Base-by-base conservation (phyloP, 2,888 invertebrate species). In the Acanthoscelides obtectus region DNA sequence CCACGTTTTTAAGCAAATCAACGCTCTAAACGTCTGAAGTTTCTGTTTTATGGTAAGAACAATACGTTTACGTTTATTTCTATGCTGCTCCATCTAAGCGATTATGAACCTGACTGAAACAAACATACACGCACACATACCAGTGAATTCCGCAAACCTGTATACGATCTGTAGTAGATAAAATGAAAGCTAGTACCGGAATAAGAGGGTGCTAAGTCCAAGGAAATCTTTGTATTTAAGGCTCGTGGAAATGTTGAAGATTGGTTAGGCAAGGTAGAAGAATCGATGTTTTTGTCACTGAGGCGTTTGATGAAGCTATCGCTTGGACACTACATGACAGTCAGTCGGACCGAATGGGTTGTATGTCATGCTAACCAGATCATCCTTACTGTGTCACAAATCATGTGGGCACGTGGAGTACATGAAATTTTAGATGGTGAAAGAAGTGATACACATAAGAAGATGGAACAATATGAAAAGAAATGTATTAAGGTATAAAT, bases 191-290 rank as follows among this genome's bases (percentile, higher is more conserved):
- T n/a, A n/a, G n/a, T n/a, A n/a, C n/a, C n/a, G n/a, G n/a, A n/a
- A n/a, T n/a, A n/a, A n/a, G n/a, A n/a, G n/a, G n/a, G n/a, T n/a
- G n/a, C n/a, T n/a, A n/a, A n/a, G n/a, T n/a, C n/a, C n/a, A n/a
- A n/a, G n/a, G n/a, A n/a, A n/a, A 63, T 12, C 19, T 63, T 63
- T 63, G 63, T 6, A 21, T 65, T 70, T 4, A 20, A 74, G 73
- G 76, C 76, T 6, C 88, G 96, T 70, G 96, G 96, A 0, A 95
- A 96, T 80, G 96, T 96, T 0, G 97, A 96, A 85, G 94, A 96
- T 80, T 97, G 96, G 96, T 86, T 97, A 8, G 91, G 94, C 1
- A 96, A 95, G 86, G 96, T 97, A 0, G 97, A 97, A 82, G 93
- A 95, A 70, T 92, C 93, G 0, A 97, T 97, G 96, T 94, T 96